These are phyloP conservation scores for Orchesella flavescens DNA, from an alignment of 2,888 invertebrate species.

Conservation along the genomic window DNA sequence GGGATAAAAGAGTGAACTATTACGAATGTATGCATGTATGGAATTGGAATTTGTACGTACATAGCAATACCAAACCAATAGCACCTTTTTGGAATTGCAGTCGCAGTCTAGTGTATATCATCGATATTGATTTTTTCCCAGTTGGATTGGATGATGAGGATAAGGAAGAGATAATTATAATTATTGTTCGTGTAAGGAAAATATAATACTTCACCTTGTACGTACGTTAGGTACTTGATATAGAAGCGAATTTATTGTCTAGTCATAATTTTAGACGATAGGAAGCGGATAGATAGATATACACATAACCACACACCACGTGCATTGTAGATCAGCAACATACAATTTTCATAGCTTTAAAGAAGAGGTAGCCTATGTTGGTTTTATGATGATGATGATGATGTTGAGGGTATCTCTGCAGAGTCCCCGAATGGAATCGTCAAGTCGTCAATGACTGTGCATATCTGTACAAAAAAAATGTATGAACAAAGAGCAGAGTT, in stretches of 20 bases:
- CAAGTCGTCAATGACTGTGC: constrained; percentile 58
- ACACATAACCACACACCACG: background rate
- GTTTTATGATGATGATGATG: constrained; percentile 25
- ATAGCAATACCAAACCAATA: background rate
- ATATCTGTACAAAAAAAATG: constrained; percentile 50
- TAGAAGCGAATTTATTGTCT: too few species aligned
- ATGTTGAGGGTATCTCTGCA: constrained; percentile 2
- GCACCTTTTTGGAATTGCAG: too few species aligned
- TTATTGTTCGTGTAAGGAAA: too few species aligned
- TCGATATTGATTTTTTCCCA: too few species aligned
- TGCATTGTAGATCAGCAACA: background rate
- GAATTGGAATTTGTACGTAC: background rate
- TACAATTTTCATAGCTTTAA: too few species aligned
- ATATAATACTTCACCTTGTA: too few species aligned
- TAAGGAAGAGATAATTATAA: too few species aligned
- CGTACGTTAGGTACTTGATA: too few species aligned
- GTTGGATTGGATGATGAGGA: too few species aligned
- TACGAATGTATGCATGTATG: too few species aligned
- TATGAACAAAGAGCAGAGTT: background rate
- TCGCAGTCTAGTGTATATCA: too few species aligned
- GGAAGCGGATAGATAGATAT: background rate
- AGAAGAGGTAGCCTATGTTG: background rate
- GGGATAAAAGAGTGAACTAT: background rate
- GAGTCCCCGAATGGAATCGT: constrained; percentile 26
- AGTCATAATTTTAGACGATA: background rate